Evolutionary conservation across 1,140 invertebrate species (phyloP).

Genomic region (Dinoponera quadriceps): DNA sequence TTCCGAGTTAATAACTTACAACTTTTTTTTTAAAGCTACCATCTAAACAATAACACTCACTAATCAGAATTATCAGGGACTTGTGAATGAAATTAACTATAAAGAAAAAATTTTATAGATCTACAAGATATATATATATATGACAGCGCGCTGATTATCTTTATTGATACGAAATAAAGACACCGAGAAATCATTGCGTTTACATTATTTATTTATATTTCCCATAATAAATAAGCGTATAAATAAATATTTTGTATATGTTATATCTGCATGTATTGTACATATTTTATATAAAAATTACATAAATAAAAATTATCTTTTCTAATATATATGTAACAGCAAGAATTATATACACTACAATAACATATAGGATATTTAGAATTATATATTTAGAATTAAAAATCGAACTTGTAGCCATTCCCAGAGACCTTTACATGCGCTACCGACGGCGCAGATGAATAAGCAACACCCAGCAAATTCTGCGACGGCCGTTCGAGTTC

Average conservation of each 20-base stretch:
- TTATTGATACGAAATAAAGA: slow-evolving; percentile 8
- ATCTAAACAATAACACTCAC: too few relatives aligned
- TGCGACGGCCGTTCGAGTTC: slow-evolving; percentile 61
- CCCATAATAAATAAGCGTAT: slow-evolving; percentile 3
- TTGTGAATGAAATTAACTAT: too few relatives aligned
- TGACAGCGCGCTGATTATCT: not conserved
- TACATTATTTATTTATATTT: not conserved
- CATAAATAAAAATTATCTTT: slow-evolving; percentile 46
- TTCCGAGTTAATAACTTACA: too few relatives aligned
- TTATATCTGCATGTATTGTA: not conserved
- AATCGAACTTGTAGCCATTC: slow-evolving; percentile 80
- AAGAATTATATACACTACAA: not conserved
- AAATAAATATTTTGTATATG: not conserved
- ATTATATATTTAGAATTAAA: slow-evolving; percentile 69
- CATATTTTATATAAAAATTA: slow-evolving; percentile 6
- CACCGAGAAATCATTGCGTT: not conserved
- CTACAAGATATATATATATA: not conserved
- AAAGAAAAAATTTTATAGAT: not conserved
- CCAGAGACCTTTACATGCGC: slow-evolving; percentile 78
- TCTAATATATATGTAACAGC: not conserved
- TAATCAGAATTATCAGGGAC: too few relatives aligned
- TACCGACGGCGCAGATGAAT: slow-evolving; percentile 78
- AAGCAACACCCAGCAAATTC: slow-evolving; percentile 78
- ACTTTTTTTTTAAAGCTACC: too few relatives aligned
- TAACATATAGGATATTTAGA: not conserved